Base-by-base conservation (phyloP, 2,888 invertebrate genomes). In the Amblyteles armatorius region DNA sequence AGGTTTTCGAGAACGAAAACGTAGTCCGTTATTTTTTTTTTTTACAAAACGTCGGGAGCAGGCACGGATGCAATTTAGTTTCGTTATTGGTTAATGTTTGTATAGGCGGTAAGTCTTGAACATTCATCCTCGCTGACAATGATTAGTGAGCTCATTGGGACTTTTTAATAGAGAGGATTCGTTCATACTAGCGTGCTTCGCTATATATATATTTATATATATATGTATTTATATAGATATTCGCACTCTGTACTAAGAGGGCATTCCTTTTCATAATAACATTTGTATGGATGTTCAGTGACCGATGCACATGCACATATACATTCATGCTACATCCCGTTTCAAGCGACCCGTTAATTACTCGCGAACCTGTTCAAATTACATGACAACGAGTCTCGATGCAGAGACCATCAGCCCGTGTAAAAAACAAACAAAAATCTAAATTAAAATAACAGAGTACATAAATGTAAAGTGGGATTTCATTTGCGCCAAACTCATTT, bases 241-340 rank as follows among this genome's bases (percentile, higher is more conserved):
- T 79, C 78, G 74, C 55, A 74, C 50, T 72, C 72, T 13, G 72
- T 82, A 22, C 74, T 65, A 69, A 84, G 22, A 40, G 60, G 68
- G 78, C 84, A 79, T 84, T 84, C 74, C 63, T 69, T 79, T 67
- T 52, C 82, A 76, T 29, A 36, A 57, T 76, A 55, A 71, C 22
- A 57, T 69, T 77, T 57, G 60, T 29, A 19, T 16, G 74, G 33
- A 85, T 80, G 68, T 82, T 88, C 76, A 88, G 68, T 76, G 68
- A 63, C 79, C 63, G 88, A 86, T 89, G 82, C 86, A 88, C 91
- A 88, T 90, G 90, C 90, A 90, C 82, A 89, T 88, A 81, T 36
- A 88, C 83, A 88, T 69, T 76, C 90, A 89, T 89, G 89, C 88
- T 86, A 44, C 71, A 86, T 72, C 74, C 36, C 40, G 68, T 71